A percentile compares a stretch with the other conserved stretches of the same genome.
Evolutionary conservation across 1,140 invertebrate species (phyloP).

Genomic region (Eurosta solidaginis): DNA sequence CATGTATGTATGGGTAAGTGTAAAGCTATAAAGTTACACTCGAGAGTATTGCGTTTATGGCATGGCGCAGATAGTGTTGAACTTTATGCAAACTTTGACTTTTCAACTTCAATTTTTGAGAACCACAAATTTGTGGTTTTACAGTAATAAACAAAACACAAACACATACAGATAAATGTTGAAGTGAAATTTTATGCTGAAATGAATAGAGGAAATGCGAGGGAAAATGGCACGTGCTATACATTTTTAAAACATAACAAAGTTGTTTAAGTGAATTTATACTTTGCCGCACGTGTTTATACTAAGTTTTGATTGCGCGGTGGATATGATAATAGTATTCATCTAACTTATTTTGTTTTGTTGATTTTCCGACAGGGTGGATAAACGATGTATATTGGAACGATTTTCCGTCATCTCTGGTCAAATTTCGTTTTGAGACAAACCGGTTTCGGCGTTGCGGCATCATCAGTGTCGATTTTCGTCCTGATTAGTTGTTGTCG

Average conservation of each 20-base stretch:
- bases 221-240: background rate
- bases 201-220: background rate
- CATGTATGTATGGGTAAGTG: background rate
- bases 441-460: no score
- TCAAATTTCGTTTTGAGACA: no score
- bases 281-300: no score
- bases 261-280: background rate
- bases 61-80: conserved; percentile 3
- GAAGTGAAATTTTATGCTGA: background rate
- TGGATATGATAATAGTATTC: no score
- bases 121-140: conserved; percentile 14
- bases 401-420: no score
- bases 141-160: background rate
- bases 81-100: conserved; percentile 18
- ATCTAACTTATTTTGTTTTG: no score
- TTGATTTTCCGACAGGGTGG: no score
- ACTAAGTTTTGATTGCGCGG: no score
- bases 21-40: no score
- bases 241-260: background rate
- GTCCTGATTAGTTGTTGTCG: no score
- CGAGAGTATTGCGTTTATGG: background rate
- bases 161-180: background rate
- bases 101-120: conserved; percentile 5
- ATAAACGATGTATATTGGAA: no score
- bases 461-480: no score